Base-by-base conservation (phyloP, 2,113 vertebrate genomes). In the Corapipo altera region DNA sequence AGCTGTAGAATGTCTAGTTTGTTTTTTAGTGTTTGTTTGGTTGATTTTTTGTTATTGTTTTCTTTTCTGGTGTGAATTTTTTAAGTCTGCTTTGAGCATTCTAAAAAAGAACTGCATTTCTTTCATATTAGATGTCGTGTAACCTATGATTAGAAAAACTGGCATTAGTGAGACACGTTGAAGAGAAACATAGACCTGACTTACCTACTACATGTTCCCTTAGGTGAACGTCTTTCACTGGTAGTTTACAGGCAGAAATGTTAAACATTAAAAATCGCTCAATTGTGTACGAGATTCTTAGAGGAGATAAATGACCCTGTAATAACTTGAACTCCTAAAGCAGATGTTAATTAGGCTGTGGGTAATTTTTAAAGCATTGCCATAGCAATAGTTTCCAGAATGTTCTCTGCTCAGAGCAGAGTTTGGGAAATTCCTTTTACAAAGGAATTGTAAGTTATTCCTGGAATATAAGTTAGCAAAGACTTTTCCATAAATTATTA, bases 201-300 rank as follows among this genome's bases (percentile, higher is more conserved):
- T 65, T 52, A 12, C 14, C 48, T 66, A 15, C 39, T 49, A 0
- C 12, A 0, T 7, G 41, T 66, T 84, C 57, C 91, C 73, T 78
- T 20, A 46, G 69, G 76, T 95, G 44, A 83, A n/a, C 74, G 65
- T 69, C 65, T 86, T 70, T 69, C 44, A 1, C 5, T 88, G 48
- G 48, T 30, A 76, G 13, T 95, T 92, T 81, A 81, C 57, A 61
- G 61, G 92, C 80, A 84, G 86, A 84, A 81, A 91, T 1, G 66
- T 96, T 96, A 94, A 96, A 96, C 93, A 91, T 96, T 95, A 97
- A 94, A 92, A 94, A 92, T 72, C 83, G 33, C 75, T 88, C 66
- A 12, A 1, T 71, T 79, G 91, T 66, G 57, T 66, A 62, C 81
- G 39, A 95, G 94, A 96, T 94, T 67, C 73, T 62, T 5, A 9